Conservation (phyloP, 2,113 vertebrate genomes). For the Pomatorhinus ruficollis region DNA sequence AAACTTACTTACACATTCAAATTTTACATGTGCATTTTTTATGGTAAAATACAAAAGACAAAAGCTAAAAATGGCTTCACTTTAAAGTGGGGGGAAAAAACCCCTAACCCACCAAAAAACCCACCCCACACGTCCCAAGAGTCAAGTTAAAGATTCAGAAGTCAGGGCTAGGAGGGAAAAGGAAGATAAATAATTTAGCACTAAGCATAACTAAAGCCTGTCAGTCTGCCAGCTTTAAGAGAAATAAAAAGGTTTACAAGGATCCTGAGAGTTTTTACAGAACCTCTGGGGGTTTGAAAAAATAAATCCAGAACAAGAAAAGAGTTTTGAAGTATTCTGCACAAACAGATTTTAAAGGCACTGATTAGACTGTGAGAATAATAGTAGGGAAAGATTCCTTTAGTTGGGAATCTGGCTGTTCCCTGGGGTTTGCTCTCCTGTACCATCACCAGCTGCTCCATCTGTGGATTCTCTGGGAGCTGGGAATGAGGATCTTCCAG, state of each 20-base stretch:
- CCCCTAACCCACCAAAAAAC: not conserved
- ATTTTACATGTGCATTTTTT: not conserved
- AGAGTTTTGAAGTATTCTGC: conserved; percentile 3
- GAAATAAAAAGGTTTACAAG: conserved; percentile 64
- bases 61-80: conserved; percentile 54
- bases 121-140: conserved; percentile 18
- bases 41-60: conserved; percentile 49
- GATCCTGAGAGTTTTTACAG: conserved; percentile 55
- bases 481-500: not conserved
- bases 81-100: not conserved
- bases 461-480: not conserved
- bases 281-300: conserved; percentile 57
- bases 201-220: conserved; percentile 71
- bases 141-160: conserved; percentile 66
- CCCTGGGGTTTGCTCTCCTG: not conserved
- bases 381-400: not conserved
- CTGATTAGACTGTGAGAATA: not conserved
- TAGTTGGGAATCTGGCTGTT: not conserved
- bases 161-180: conserved; percentile 42
- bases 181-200: conserved; percentile 74
- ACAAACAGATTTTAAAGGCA: not conserved
- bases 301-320: conserved; percentile 31
- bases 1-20: not conserved
- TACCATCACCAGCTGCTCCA: not conserved
- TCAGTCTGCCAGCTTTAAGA: conserved; percentile 60